Conservation (phyloP, 2,888 invertebrate species). For the Patella caerulea region DNA sequence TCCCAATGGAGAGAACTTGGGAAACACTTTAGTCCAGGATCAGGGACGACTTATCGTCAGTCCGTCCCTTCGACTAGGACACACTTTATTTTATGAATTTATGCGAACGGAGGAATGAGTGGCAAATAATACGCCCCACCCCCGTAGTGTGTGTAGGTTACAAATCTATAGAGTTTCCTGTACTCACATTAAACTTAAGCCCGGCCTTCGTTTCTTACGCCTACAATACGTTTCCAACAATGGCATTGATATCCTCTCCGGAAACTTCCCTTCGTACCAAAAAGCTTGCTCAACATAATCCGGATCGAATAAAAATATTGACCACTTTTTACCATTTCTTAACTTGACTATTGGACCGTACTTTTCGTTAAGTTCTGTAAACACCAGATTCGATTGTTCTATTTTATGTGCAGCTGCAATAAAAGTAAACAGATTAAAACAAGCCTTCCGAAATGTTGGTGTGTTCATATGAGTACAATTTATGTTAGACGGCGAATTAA, state of each 20-base stretch:
- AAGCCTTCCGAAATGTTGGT: too few relatives aligned
- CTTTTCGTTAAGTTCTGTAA: constrained; percentile 9
- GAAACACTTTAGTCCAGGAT: too few relatives aligned
- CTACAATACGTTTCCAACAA: constrained; percentile 9
- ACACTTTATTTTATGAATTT: neutral
- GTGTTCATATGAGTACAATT: too few relatives aligned
- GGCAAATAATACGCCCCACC: too few relatives aligned
- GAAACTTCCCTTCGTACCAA: constrained; percentile 15
- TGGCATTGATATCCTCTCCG: constrained; percentile 9
- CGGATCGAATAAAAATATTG: constrained; percentile 20
- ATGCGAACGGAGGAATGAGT: neutral
- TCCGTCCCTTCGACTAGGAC: neutral
- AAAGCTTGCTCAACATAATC: constrained; percentile 11
- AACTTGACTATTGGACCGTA: constrained; percentile 20
- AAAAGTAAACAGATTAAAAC: neutral
- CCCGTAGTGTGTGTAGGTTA: too few relatives aligned
- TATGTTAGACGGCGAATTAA: too few relatives aligned
- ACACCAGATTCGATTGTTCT: constrained; percentile 16
- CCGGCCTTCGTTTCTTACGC: neutral
- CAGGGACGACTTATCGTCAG: neutral
- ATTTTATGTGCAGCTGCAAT: constrained; percentile 1
- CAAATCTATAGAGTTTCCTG: too few relatives aligned
- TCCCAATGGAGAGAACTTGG: too few relatives aligned
- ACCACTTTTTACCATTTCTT: constrained; percentile 14
- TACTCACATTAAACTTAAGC: too few relatives aligned